Percentiles rank a stretch among this genome's conserved stretches.
These are phyloP conservation scores for Chitala chitala DNA, from an alignment of 2,113 vertebrate genomes.

Conservation along the genomic window DNA sequence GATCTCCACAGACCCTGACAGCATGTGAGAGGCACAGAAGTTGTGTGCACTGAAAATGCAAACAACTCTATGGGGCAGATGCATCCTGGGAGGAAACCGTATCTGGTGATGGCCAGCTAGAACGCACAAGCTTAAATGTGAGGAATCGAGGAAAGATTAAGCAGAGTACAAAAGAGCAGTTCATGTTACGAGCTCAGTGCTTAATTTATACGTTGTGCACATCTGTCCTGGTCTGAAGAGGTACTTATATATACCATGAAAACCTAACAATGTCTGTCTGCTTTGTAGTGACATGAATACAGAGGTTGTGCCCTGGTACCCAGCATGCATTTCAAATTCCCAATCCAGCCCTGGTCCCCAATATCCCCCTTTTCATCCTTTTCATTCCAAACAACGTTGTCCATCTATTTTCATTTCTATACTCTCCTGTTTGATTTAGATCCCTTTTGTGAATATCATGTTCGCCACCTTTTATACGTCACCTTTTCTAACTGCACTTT, in stretches of 20 bases:
- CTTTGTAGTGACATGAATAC: constrained; percentile 22
- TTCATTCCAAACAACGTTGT: constrained; percentile 33
- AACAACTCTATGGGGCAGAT: not conserved
- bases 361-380: constrained; percentile 25
- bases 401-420: not conserved
- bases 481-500: not conserved
- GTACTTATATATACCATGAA: constrained; percentile 34
- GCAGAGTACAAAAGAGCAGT: constrained; percentile 12
- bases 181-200: not conserved
- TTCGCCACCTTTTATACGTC: not conserved
- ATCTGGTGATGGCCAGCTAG: not conserved
- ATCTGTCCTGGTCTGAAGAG: constrained; percentile 22
- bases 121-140: not conserved
- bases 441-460: not conserved
- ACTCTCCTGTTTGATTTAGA: constrained; percentile 16
- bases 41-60: not conserved
- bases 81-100: no score
- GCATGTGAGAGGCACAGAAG: not conserved
- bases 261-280: constrained; percentile 24
- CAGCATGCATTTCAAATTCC: constrained; percentile 22
- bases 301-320: constrained; percentile 16
- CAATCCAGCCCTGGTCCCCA: constrained; percentile 12
- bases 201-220: constrained; percentile 20
- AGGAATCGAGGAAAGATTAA: constrained; percentile 29
- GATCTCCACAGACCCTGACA: no score